phyloP scores from a whole-genome alignment of 1,140 invertebrate species.

The Plectus sambesii region DNA sequence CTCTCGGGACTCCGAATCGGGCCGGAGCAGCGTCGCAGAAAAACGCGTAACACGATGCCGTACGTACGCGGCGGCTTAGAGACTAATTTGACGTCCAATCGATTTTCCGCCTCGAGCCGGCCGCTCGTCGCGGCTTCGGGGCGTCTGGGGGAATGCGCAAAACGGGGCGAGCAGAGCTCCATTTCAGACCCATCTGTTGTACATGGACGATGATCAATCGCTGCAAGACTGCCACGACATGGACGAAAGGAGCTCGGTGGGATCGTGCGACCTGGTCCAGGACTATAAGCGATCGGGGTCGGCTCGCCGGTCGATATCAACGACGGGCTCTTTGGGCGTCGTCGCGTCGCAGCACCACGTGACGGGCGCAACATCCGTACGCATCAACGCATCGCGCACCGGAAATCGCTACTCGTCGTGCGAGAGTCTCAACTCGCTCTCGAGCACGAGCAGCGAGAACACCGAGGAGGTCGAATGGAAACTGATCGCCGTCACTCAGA shows the following conservation, averaged over 20 bases:
- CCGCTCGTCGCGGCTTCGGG: too few species aligned
- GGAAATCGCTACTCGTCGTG: slow-evolving; percentile 56
- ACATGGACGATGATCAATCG: slow-evolving; percentile 60
- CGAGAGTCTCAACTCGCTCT: slow-evolving; percentile 50
- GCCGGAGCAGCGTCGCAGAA: too few species aligned
- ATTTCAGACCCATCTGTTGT: slow-evolving; percentile 61
- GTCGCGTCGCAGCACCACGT: slow-evolving; percentile 29
- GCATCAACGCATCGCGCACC: slow-evolving; percentile 52
- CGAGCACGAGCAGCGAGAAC: slow-evolving; percentile 47
- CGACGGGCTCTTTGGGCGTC: slow-evolving; percentile 17
- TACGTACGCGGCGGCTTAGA: too few species aligned
- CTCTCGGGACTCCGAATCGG: too few species aligned
- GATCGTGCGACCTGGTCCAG: slow-evolving; percentile 64
- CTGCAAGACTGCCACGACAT: slow-evolving; percentile 67
- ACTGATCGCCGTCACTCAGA: slow-evolving; percentile 55
- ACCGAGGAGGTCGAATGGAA: slow-evolving; percentile 59
- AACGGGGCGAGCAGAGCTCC: too few species aligned
- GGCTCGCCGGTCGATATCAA: slow-evolving; percentile 7
- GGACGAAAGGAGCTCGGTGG: slow-evolving; percentile 55
- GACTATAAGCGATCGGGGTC: slow-evolving; percentile 62
- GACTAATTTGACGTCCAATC: too few species aligned
- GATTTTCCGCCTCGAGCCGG: too few species aligned
- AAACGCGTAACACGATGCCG: too few species aligned
- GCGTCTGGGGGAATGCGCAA: too few species aligned
- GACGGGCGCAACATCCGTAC: slow-evolving; percentile 48